Evolutionary conservation across 2,888 invertebrate genomes (phyloP).

Genomic region (Boloria selene): DNA sequence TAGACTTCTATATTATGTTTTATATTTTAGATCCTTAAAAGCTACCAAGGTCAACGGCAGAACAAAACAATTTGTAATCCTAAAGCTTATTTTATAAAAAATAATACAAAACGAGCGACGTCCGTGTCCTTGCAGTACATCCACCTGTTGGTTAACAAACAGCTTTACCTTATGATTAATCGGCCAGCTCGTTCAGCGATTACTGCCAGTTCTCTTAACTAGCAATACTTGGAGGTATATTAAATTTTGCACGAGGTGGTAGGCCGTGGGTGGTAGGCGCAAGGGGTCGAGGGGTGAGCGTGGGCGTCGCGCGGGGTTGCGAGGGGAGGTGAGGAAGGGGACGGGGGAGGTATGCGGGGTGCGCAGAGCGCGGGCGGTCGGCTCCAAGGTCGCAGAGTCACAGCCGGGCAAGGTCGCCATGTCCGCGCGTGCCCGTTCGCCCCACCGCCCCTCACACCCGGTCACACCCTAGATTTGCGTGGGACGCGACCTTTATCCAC

Average conservation of each 20-base stretch:
- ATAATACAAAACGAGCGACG: slow-evolving; percentile 24
- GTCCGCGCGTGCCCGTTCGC: slow-evolving; percentile 74
- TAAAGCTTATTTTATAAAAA: slow-evolving; percentile 21
- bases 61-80: slow-evolving; percentile 26
- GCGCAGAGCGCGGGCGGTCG: slow-evolving; percentile 51
- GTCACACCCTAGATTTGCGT: slow-evolving; percentile 74
- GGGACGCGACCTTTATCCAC: slow-evolving; percentile 80
- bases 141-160: slow-evolving; percentile 32
- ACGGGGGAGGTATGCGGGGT: slow-evolving; percentile 42
- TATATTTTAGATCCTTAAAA: slow-evolving; percentile 20
- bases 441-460: slow-evolving; percentile 59
- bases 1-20: neutral
- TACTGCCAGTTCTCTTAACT: slow-evolving; percentile 53
- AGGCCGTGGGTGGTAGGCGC: slow-evolving; percentile 47
- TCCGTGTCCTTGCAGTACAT: slow-evolving; percentile 28
- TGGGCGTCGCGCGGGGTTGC: slow-evolving; percentile 50
- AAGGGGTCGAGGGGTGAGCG: slow-evolving; percentile 50
- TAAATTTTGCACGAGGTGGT: slow-evolving; percentile 74
- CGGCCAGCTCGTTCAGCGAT: slow-evolving; percentile 45
- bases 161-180: slow-evolving; percentile 21
- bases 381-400: slow-evolving; percentile 82
- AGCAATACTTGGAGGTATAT: slow-evolving; percentile 56
- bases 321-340: slow-evolving; percentile 42
- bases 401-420: slow-evolving; percentile 81
- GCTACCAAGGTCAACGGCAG: slow-evolving; percentile 20